Evolutionary conservation across 1,140 invertebrate species (phyloP).

Genomic region (Babylonia areolata): DNA sequence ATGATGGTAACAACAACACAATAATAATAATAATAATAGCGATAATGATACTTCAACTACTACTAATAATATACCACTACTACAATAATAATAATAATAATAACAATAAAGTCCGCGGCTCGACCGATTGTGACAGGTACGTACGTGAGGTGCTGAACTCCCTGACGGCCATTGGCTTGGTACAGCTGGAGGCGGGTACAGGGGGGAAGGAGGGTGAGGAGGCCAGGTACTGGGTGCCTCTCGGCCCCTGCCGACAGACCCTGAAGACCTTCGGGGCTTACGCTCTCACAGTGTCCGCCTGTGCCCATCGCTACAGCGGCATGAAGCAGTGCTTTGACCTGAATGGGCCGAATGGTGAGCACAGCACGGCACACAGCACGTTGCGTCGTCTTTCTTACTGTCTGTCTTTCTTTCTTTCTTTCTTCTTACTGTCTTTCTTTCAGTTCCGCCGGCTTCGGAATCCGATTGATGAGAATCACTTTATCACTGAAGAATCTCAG

Average conservation of each 20-base stretch:
- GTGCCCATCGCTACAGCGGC: not conserved
- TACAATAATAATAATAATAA: too few relatives aligned
- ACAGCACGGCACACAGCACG: too few relatives aligned
- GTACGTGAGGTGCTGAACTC: constrained; percentile 18
- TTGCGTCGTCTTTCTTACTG: not conserved
- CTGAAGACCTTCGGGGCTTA: not conserved
- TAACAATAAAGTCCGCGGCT: too few relatives aligned
- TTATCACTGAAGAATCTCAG: too few relatives aligned
- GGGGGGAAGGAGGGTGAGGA: not conserved
- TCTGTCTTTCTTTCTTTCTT: not conserved
- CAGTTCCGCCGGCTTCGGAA: too few relatives aligned
- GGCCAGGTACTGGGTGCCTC: not conserved
- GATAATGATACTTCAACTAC: too few relatives aligned
- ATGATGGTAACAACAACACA: too few relatives aligned
- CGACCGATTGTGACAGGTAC: too few relatives aligned
- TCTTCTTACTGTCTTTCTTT: not conserved
- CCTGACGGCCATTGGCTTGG: not conserved
- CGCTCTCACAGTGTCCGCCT: not conserved
- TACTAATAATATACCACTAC: too few relatives aligned
- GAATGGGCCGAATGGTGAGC: not conserved
- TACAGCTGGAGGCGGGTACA: constrained; percentile 16
- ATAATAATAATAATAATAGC: too few relatives aligned
- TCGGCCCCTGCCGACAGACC: not conserved
- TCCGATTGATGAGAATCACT: too few relatives aligned
- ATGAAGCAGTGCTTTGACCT: not conserved